Evolutionary conservation across 2,113 vertebrate genomes (phyloP).

Genomic region (Arvicanthis niloticus): DNA sequence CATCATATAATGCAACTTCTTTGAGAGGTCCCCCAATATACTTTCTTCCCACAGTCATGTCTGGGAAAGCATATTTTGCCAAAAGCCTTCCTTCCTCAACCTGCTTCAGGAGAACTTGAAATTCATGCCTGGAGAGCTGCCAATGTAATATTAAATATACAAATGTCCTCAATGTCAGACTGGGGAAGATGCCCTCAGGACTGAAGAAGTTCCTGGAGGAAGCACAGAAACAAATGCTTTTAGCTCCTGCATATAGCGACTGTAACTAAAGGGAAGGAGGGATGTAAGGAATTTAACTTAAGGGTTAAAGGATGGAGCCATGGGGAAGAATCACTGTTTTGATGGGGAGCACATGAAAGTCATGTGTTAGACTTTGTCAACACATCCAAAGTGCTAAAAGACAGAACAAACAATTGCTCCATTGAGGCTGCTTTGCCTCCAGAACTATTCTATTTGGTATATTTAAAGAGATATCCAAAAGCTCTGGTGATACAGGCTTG

Average conservation of each 20-base stretch:
- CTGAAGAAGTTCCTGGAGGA: background rate
- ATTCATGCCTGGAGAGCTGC: background rate
- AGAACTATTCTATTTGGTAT: background rate
- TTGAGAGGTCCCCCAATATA: background rate
- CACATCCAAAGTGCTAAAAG: constrained; percentile 9
- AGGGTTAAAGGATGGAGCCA: background rate
- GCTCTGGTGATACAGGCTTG: background rate
- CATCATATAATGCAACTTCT: background rate
- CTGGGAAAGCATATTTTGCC: background rate
- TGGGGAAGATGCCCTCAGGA: background rate
- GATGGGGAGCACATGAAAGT: background rate
- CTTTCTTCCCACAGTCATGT: background rate
- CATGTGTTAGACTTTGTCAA: constrained; percentile 13
- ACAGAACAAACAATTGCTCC: background rate
- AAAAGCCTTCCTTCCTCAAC: background rate
- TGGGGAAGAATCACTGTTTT: background rate
- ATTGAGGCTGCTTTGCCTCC: background rate
- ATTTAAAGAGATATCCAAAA: constrained; percentile 32
- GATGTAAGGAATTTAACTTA: no score
- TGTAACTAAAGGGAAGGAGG: background rate
- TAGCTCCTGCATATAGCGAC: background rate
- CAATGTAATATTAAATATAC: background rate
- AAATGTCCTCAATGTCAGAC: background rate
- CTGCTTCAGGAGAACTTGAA: background rate
- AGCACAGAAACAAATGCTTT: background rate